Evolutionary conservation across 2,797 vertebrate genomes (phyloP), one percentile per base, ranked within the genome.

Genomic region (Sebastes iracundus): DNA sequence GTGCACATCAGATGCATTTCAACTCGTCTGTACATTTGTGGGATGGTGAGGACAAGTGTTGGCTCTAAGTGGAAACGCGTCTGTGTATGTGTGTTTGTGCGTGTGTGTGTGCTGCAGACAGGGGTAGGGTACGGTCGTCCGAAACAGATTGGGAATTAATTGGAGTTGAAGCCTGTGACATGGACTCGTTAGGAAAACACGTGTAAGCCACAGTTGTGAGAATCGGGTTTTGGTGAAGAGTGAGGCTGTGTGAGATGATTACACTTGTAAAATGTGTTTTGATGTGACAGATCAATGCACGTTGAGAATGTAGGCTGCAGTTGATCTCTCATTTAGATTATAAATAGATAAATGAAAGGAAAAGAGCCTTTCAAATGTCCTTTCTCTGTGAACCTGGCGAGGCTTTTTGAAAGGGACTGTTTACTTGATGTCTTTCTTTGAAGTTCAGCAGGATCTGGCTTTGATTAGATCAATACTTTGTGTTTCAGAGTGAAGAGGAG

Each of bases 401-500:
- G 90, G 63, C 13, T 77, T 90, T 89, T 87, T 92, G 81, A 92
- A 92, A 90, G 96, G 95, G 96, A 96, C 96, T 97, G 96, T 97
- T 97, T 97, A 97, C 96, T 97, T 96, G 96, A 93, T 93, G 93
- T 95, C 91, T 95, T 91, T 87, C 95, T 97, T 97, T 98, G 97
- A 97, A 97, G 97, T 98, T 95, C 87, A 95, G 96, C 95, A 94
- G 97, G 96, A 96, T 97, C 96, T 97, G 97, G 95, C 97, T 97
- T 97, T 97, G 96, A 97, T 98, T 97, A 97, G 96, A 97, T 98
- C 97, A 97, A 97, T 97, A 96, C 97, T 96, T 96, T 96, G 95
- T 96, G 94, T 96, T 94, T 88, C 96, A 97, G 97, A 97, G 97
- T 93, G 95, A 94, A 95, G 93, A 96, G 96, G 92, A 93, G 95